Evolutionary conservation across 2,797 vertebrate species (phyloP).

Genomic region (Loris lydekkerianus): DNA sequence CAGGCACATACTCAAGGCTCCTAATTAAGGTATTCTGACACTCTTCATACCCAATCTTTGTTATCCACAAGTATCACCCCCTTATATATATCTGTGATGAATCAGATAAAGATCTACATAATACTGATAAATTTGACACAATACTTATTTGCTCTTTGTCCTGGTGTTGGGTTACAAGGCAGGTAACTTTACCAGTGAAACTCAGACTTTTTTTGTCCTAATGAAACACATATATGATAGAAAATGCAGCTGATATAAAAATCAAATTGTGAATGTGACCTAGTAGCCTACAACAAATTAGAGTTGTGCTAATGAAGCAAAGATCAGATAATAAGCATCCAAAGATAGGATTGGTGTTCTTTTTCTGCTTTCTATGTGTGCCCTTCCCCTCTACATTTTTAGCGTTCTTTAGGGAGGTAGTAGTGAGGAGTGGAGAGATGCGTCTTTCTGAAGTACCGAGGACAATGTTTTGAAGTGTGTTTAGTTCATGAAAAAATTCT

Average conservation of each 20-base stretch:
- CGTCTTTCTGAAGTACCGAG: neutral
- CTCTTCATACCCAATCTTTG: neutral
- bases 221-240: neutral
- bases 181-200: neutral
- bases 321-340: neutral
- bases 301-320: neutral
- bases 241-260: neutral
- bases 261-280: neutral
- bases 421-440: neutral
- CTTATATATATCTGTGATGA: too few relatives aligned
- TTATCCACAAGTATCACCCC: neutral
- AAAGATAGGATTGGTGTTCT: neutral
- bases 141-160: neutral
- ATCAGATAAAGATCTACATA: neutral
- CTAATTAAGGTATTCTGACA: neutral
- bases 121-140: neutral
- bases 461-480: neutral
- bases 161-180: neutral
- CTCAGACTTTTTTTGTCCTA: neutral
- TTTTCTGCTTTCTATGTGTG: neutral
- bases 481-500: conserved; percentile 3
- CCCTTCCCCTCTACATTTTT: neutral
- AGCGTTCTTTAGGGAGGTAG: neutral
- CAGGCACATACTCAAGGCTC: neutral
- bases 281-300: neutral